A percentile compares a stretch with the other conserved stretches of the same genome.
phyloP scores from a whole-genome alignment of 2,888 invertebrate species.

The Acleris cristana region DNA sequence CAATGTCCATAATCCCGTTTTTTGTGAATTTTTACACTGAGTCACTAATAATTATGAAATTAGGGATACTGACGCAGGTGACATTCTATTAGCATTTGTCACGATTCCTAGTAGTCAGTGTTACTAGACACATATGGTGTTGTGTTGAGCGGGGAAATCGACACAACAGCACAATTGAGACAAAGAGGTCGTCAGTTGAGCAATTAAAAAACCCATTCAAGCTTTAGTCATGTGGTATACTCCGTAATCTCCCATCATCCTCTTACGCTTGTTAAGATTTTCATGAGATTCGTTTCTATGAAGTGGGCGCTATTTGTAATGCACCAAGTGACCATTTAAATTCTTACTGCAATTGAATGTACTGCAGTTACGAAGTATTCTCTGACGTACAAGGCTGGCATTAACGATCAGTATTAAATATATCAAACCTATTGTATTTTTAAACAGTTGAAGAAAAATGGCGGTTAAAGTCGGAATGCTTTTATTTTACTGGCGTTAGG shows the following conservation, averaged over 20 bases:
- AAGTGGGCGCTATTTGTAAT: no score
- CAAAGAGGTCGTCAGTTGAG: constrained; percentile 23
- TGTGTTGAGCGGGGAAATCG: constrained; percentile 7
- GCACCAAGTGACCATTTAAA: no score
- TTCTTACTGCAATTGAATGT: no score
- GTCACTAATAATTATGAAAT: constrained; percentile 19
- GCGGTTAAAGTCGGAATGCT: no score
- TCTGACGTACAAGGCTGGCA: no score
- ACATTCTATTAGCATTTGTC: constrained; percentile 14
- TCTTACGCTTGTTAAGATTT: neutral
- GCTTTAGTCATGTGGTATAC: constrained; percentile 26
- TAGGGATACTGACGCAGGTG: constrained; percentile 3
- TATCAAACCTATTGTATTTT: no score
- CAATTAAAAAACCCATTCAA: constrained; percentile 26
- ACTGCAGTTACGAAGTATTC: no score
- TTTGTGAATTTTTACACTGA: constrained; percentile 15
- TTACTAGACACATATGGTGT: constrained; percentile 13
- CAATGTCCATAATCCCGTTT: neutral
- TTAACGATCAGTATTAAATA: no score
- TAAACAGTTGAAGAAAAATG: no score
- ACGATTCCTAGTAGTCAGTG: constrained; percentile 23
- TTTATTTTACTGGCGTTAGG: no score
- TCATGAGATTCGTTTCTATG: no score
- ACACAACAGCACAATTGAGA: constrained; percentile 10
- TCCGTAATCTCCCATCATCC: constrained; percentile 26